Base-by-base conservation (phyloP, 2,113 vertebrate species). In the Grammomys surdaster region DNA sequence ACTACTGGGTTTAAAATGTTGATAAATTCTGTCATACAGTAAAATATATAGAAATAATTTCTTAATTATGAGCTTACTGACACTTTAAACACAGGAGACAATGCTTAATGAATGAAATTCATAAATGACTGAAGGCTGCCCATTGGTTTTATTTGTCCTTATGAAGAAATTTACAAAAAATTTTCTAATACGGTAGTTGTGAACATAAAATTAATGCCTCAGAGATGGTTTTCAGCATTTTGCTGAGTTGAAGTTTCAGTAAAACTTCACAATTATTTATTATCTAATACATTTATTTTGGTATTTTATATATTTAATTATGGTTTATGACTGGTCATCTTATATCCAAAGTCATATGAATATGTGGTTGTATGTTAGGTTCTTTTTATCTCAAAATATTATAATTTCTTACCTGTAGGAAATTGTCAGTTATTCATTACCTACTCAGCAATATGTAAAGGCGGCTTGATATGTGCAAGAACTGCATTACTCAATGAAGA, bases 31-130 rank as follows among this genome's bases (percentile, higher is more conserved):
- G 4, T 20, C 63, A 72, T 72, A n/a, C 48, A 96, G 77, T 54
- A 67, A 94, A 96, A 54, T 90, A 72, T 91, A 86, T 70, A 96
- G 8, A 88, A 82, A 22, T 77, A 46, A 90, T 89, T 90, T 96
- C 31, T 56, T 92, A 95, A 65, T 43, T 92, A 95, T 46, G 82
- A 89, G 19, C 54, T 88, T 33, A 88, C 84, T 81, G 26, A 31
- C 7, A 54, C 31, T 86, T 90, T 54, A 80, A 85, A 43, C 69
- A 60, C 14, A 17, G 51, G 13, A 81, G 9, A 93, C 48, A 36
- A 3, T 43, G 76, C 78, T 40, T 22, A 26, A 89, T 91, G 16
- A 87, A 90, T 48, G 91, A 88, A 86, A 13, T 48, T 54, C 73
- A 0, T 72, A 60, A 43, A 86, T 93, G 36, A 7, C 90, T 78